Evolutionary conservation across 2,888 invertebrate genomes (phyloP).

Genomic region (Amiota minor): DNA sequence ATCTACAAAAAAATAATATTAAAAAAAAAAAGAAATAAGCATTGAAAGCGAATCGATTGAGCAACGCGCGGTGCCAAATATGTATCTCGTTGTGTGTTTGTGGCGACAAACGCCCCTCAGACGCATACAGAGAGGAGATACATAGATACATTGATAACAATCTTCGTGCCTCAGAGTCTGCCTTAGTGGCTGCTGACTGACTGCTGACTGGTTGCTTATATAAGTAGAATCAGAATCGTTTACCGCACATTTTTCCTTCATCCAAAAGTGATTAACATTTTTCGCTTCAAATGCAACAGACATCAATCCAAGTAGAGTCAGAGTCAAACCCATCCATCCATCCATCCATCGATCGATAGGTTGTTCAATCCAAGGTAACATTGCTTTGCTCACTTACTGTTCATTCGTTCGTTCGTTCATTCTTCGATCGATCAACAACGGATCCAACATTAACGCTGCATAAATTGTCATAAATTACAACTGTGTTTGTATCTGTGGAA

Average conservation of each 20-base stretch:
- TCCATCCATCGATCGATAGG: constrained; percentile 6
- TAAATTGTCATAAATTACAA: constrained; percentile 72
- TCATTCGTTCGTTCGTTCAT: background rate
- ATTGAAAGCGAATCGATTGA: constrained; percentile 11
- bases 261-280: constrained; percentile 19
- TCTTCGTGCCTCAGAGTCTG: background rate
- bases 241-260: background rate
- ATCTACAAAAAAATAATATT: too few species aligned
- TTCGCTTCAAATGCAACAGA: constrained; percentile 25
- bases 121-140: constrained; percentile 2
- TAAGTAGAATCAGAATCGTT: constrained; percentile 43
- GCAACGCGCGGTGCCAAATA: constrained; percentile 23
- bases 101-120: background rate
- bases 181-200: background rate
- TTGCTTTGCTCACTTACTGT: background rate
- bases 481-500: constrained; percentile 5
- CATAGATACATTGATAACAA: background rate
- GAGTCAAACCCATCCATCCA: constrained; percentile 5
- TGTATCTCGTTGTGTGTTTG: background rate
- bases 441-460: constrained; percentile 70
- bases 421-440: constrained; percentile 20
- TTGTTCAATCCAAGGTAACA: background rate
- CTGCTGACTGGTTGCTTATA: constrained; percentile 54
- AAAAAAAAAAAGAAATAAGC: too few species aligned
- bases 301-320: constrained; percentile 11